These are phyloP conservation scores for Clusia tigrina DNA, from an alignment of 2,888 invertebrate genomes.

Conservation along the genomic window DNA sequence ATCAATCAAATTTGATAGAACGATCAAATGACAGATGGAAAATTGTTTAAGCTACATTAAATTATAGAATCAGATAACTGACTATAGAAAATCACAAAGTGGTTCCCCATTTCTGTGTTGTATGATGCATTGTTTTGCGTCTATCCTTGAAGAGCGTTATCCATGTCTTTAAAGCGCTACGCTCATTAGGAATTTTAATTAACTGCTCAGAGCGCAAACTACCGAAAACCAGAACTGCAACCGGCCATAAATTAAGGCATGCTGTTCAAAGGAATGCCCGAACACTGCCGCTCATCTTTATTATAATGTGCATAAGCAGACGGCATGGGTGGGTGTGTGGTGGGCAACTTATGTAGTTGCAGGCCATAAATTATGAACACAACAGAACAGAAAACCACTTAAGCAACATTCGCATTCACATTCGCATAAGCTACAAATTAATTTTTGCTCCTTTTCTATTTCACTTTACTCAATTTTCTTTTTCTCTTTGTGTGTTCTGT, in stretches of 20 bases:
- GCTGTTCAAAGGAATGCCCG: not conserved
- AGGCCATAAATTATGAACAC: not conserved
- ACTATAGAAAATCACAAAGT: no score
- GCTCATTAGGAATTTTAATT: slow-evolving; percentile 1
- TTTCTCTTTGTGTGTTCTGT: slow-evolving; percentile 28
- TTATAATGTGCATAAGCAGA: not conserved
- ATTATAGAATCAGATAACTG: no score
- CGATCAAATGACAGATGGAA: no score
- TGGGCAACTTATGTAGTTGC: not conserved
- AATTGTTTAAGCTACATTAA: no score
- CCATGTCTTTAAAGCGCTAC: no score
- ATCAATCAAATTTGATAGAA: no score
- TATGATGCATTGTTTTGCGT: no score
- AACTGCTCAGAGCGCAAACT: not conserved
- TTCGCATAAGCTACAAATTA: not conserved
- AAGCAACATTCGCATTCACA: not conserved
- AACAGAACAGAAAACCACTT: not conserved
- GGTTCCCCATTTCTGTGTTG: no score
- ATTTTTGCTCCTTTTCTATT: not conserved
- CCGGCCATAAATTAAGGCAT: not conserved
- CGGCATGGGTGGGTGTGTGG: not conserved
- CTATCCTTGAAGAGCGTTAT: no score
- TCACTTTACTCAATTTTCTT: not conserved
- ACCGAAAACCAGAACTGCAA: slow-evolving; percentile 1
- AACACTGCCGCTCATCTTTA: not conserved